These are phyloP conservation scores for Ecliptopera silaceata DNA, from an alignment of 2,888 invertebrate species.

Conservation along the genomic window DNA sequence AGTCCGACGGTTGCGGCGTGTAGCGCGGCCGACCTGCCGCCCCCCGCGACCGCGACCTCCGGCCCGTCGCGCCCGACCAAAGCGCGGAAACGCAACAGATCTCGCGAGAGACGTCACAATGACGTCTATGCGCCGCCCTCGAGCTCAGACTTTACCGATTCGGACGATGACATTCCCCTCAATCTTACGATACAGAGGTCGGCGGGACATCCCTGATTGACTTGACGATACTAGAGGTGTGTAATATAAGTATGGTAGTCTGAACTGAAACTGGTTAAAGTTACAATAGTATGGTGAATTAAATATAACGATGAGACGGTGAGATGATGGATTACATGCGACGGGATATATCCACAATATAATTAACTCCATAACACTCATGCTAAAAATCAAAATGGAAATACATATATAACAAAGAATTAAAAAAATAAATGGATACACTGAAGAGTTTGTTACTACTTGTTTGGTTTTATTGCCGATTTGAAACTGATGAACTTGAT, in stretches of 20 bases:
- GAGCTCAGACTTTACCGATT: slow-evolving; percentile 48
- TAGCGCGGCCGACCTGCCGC: neutral
- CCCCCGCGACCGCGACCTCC: neutral
- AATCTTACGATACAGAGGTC: slow-evolving; percentile 57
- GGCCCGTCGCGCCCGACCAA: neutral
- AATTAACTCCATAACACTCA: too few species aligned
- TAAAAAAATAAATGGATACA: too few species aligned
- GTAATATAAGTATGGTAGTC: neutral
- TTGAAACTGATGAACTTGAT: too few species aligned
- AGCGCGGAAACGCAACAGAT: neutral
- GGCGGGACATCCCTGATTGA: slow-evolving; percentile 1
- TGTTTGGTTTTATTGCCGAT: too few species aligned
- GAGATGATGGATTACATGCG: too few species aligned
- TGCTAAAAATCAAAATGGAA: too few species aligned
- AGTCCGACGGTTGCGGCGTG: neutral
- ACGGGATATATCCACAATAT: too few species aligned
- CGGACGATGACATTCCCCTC: slow-evolving; percentile 68
- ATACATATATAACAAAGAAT: too few species aligned
- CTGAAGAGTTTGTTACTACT: too few species aligned
- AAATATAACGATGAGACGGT: too few species aligned
- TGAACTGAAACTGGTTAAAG: too few species aligned
- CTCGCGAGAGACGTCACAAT: neutral
- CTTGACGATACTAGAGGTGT: neutral
- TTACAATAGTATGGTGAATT: too few species aligned
- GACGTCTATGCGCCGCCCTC: neutral